phyloP scores from a whole-genome alignment of 2,888 invertebrate species.

The Coenonympha glycerion region DNA sequence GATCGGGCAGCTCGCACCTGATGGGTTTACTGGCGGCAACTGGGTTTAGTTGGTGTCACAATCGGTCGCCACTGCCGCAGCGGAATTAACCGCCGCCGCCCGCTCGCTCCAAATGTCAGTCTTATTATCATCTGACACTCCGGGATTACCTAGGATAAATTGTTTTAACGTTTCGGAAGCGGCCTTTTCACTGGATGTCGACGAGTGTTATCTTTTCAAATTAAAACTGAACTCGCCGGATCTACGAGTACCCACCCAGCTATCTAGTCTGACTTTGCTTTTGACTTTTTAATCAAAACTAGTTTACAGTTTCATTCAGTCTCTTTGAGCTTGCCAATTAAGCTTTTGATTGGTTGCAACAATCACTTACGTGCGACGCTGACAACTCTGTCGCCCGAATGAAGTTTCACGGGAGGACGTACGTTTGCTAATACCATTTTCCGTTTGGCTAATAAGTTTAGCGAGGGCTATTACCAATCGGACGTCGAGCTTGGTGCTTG shows the following conservation, averaged over 20 bases:
- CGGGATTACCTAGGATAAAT: conserved; percentile 73
- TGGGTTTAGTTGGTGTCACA: conserved; percentile 71
- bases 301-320: conserved; percentile 50
- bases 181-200: conserved; percentile 55
- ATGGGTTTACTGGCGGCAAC: conserved; percentile 67
- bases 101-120: conserved; percentile 71
- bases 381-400: conserved; percentile 67
- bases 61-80: conserved; percentile 60
- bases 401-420: conserved; percentile 58
- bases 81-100: conserved; percentile 66
- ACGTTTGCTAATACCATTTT: conserved; percentile 72
- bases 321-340: conserved; percentile 50
- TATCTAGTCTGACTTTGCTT: conserved; percentile 38
- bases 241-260: conserved; percentile 16
- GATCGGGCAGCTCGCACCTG: conserved; percentile 58
- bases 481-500: conserved; percentile 57
- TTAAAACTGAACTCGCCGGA: conserved; percentile 47
- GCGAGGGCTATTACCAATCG: conserved; percentile 74
- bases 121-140: conserved; percentile 74
- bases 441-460: conserved; percentile 75
- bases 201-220: conserved; percentile 62
- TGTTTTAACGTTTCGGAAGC: conserved; percentile 69
- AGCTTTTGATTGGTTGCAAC: conserved; percentile 69
- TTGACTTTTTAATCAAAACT: conserved; percentile 39
- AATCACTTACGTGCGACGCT: conserved; percentile 65